A percentile compares a stretch with the other conserved stretches of the same genome.
These are phyloP conservation scores for Cetoscarus ocellatus DNA, from an alignment of 2,797 vertebrate genomes.

Conservation along the genomic window DNA sequence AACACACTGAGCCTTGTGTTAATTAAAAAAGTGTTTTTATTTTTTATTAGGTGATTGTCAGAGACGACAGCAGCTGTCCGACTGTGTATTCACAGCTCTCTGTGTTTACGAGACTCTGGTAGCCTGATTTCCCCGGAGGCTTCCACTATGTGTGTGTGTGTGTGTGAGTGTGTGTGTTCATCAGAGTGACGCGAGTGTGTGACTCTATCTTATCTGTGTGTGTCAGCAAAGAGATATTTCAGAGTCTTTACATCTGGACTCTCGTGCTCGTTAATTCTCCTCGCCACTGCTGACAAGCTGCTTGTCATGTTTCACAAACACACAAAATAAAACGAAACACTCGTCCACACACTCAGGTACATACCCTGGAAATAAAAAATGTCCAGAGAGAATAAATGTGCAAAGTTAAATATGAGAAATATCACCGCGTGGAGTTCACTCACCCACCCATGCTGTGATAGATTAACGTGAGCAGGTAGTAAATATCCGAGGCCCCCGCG, in stretches of 20 bases:
- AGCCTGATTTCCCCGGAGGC: conserved; percentile 63
- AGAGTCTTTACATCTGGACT: conserved; percentile 28
- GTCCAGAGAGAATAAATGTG: background rate
- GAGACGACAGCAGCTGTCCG: conserved; percentile 44
- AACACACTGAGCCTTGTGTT: conserved; percentile 10
- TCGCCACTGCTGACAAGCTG: conserved; percentile 7
- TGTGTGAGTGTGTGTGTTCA: conserved; percentile 21
- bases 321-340: background rate
- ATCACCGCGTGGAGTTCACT: background rate
- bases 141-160: conserved; percentile 11
- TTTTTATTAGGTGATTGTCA: conserved; percentile 49
- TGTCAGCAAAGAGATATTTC: conserved; percentile 33
- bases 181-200: conserved; percentile 1
- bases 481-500: conserved; percentile 1
- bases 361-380: background rate
- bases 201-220: conserved; percentile 26
- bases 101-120: conserved; percentile 56
- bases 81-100: conserved; percentile 39
- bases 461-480: background rate
- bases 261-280: conserved; percentile 29
- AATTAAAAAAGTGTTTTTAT: conserved; percentile 54
- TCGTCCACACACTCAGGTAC: background rate
- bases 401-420: background rate
- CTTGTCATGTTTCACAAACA: background rate
- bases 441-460: background rate